Evolutionary conservation across 2,888 invertebrate species (phyloP).

Genomic region (Nasonovia ribisnigri): DNA sequence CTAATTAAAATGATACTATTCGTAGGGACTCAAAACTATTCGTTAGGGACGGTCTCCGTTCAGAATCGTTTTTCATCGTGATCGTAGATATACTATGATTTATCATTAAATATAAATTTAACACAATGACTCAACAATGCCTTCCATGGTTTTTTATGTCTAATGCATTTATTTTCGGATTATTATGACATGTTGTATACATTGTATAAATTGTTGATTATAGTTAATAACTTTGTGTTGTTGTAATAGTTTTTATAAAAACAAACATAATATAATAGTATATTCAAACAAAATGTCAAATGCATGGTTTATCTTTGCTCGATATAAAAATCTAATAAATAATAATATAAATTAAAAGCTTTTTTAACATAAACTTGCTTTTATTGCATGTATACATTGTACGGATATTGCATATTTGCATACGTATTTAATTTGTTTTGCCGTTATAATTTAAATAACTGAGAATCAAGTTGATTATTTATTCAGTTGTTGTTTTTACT

Average conservation of each 20-base stretch:
- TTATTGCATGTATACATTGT: not conserved
- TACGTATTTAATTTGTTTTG: not conserved
- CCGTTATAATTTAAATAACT: not conserved
- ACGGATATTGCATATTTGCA: not conserved
- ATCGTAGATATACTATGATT: too few relatives aligned
- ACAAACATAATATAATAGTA: not conserved
- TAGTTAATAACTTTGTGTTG: too few relatives aligned
- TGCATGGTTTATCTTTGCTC: not conserved
- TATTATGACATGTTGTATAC: not conserved
- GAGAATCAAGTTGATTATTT: not conserved
- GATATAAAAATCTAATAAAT: not conserved
- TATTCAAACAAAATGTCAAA: not conserved
- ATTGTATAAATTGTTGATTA: not conserved
- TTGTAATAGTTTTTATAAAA: not conserved
- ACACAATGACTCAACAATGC: not conserved
- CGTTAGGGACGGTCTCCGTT: too few relatives aligned
- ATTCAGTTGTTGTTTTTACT: not conserved
- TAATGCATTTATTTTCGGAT: not conserved
- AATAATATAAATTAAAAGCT: not conserved
- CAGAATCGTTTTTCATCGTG: too few relatives aligned
- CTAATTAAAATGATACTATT: too few relatives aligned
- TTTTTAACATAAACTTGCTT: not conserved
- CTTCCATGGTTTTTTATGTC: not conserved
- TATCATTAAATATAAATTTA: too few relatives aligned
- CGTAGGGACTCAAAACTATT: too few relatives aligned